Evolutionary conservation across 1,140 invertebrate genomes (phyloP).

Genomic region (Stegodyphus dumicola): DNA sequence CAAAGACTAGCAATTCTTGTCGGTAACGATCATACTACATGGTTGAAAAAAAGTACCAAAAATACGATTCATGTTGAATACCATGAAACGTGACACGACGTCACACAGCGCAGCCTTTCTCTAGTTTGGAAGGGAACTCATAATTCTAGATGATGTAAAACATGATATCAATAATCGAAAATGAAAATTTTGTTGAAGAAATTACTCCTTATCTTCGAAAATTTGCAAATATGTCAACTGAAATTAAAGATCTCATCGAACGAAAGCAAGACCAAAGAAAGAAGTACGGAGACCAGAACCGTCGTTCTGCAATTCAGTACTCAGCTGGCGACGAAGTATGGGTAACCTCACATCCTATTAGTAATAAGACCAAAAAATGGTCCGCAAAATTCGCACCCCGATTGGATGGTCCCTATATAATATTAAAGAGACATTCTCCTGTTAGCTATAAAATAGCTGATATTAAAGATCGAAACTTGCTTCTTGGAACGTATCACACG

Average conservation of each 20-base stretch:
- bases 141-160: not conserved
- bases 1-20: not conserved
- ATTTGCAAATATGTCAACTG: not conserved
- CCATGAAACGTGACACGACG: not conserved
- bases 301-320: not conserved
- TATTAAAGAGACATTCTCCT: not conserved
- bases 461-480: not conserved
- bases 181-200: conserved; percentile 7
- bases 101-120: not conserved
- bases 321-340: not conserved
- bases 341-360: not conserved
- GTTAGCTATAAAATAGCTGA: not conserved
- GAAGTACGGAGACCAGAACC: not conserved
- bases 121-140: conserved; percentile 3
- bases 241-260: not conserved
- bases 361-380: not conserved
- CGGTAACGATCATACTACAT: not conserved
- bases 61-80: not conserved
- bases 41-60: not conserved
- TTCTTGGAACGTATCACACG: not conserved
- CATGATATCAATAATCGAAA: not conserved
- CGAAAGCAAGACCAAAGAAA: conserved; percentile 1
- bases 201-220: not conserved
- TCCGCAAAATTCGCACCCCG: not conserved
- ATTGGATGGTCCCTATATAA: conserved; percentile 1